Percentiles rank a stretch among this genome's conserved stretches.
phyloP scores from a whole-genome alignment of 2,113 vertebrate genomes.

The Tenebrosternarchus preto region DNA sequence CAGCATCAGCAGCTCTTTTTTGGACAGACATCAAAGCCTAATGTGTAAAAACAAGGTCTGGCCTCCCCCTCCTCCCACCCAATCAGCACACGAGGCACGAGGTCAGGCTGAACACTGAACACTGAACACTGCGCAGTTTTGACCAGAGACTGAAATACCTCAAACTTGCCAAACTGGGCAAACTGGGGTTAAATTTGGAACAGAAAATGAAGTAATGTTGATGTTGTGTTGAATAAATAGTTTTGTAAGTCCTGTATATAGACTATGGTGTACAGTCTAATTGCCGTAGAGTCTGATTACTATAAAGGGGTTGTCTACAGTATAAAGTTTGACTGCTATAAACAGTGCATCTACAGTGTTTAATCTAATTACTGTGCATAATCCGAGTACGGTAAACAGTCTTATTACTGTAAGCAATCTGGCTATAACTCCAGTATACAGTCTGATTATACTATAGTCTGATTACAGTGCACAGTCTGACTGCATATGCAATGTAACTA shows the following conservation, averaged over 20 bases:
- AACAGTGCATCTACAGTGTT: too few relatives aligned
- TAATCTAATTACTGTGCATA: too few relatives aligned
- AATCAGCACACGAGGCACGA: not conserved
- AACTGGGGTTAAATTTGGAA: conserved; percentile 7
- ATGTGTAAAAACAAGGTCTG: conserved; percentile 26
- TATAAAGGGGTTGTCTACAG: not conserved
- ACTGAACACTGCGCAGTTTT: too few relatives aligned
- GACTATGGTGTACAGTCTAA: not conserved
- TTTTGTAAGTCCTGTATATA: too few relatives aligned
- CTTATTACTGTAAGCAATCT: too few relatives aligned
- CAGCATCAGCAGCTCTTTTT: conserved; percentile 40
- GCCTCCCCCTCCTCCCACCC: conserved; percentile 6
- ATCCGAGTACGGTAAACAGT: too few relatives aligned
- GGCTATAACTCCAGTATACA: too few relatives aligned
- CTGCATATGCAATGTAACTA: too few relatives aligned
- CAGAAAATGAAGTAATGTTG: not conserved
- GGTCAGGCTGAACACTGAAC: conserved; percentile 42
- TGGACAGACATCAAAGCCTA: conserved; percentile 32
- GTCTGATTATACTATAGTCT: too few relatives aligned
- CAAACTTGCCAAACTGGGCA: not conserved
- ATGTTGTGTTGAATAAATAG: not conserved
- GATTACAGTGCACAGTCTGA: too few relatives aligned
- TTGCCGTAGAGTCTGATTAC: not conserved
- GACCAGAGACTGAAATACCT: conserved; percentile 6
- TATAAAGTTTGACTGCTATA: not conserved